These are phyloP conservation scores for Apamea epomidion DNA, from an alignment of 2,888 invertebrate genomes.

Conservation along the genomic window DNA sequence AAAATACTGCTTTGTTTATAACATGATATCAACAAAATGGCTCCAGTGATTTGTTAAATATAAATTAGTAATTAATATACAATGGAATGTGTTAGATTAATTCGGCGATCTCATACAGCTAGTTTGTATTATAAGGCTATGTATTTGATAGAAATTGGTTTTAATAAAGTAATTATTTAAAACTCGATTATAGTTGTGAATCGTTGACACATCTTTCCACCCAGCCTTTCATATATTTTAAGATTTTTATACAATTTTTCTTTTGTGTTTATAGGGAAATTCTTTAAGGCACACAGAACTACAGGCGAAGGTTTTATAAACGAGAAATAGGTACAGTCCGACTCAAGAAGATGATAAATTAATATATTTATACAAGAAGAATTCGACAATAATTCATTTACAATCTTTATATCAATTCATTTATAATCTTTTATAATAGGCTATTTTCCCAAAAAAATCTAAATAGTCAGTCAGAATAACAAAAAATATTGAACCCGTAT, in stretches of 20 bases:
- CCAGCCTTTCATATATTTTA: background rate
- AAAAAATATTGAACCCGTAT: too few species aligned
- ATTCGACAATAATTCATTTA: background rate
- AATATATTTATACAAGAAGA: background rate
- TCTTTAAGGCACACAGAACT: too few species aligned
- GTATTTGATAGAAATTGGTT: conserved; percentile 69
- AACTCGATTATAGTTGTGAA: conserved; percentile 29
- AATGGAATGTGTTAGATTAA: conserved; percentile 57
- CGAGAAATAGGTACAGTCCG: background rate
- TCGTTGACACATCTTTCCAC: background rate
- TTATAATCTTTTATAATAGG: too few species aligned
- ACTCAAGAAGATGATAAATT: background rate
- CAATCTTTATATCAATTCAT: too few species aligned
- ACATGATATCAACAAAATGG: conserved; percentile 47
- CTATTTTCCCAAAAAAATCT: too few species aligned
- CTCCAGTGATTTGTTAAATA: conserved; percentile 56
- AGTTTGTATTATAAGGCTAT: conserved; percentile 61
- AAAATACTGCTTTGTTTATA: background rate
- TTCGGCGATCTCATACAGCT: conserved; percentile 65
- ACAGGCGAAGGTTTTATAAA: background rate
- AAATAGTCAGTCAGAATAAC: too few species aligned
- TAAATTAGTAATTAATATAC: conserved; percentile 61
- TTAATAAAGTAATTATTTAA: conserved; percentile 66
- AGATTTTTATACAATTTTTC: background rate
- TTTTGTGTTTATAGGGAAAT: background rate